Percentiles rank a stretch among this genome's conserved stretches.
phyloP scores from a whole-genome alignment of 92 coral and sea anemone genomes.

The Zoanthus sociatus region DNA sequence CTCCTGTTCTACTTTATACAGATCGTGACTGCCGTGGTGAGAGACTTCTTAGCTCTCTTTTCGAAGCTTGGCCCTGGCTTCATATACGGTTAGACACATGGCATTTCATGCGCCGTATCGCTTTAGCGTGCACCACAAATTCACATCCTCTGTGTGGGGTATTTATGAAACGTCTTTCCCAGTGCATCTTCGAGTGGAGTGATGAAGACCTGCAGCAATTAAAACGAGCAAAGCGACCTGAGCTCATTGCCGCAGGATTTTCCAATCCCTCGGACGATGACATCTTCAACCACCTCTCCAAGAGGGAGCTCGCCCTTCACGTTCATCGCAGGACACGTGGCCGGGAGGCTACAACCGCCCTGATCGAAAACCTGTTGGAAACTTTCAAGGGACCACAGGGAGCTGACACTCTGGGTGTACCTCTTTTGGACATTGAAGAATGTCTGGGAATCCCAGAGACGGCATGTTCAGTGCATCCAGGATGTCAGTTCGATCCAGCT shows the following conservation, averaged over 20 bases:
- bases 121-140: slow-evolving; percentile 29
- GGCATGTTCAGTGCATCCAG: slow-evolving; percentile 44
- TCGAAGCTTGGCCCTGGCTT: slow-evolving; percentile 16
- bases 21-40: slow-evolving; percentile 10
- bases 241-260: slow-evolving; percentile 10
- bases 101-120: slow-evolving; percentile 50
- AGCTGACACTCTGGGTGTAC: slow-evolving; percentile 41
- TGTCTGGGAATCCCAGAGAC: slow-evolving; percentile 30
- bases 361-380: neutral
- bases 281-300: neutral
- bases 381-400: slow-evolving; percentile 45
- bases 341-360: neutral
- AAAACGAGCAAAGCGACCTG: slow-evolving; percentile 24
- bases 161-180: slow-evolving; percentile 4
- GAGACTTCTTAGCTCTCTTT: neutral
- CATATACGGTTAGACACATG: slow-evolving; percentile 17
- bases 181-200: slow-evolving; percentile 46
- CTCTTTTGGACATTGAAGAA: neutral
- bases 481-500: neutral
- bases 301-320: slow-evolving; percentile 41
- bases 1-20: neutral
- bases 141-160: slow-evolving; percentile 31
- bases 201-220: neutral
- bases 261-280: neutral
- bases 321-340: neutral